These are phyloP conservation scores for Antedon mediterranea DNA, from an alignment of 53 echinoderm and acorn worm genomes.

Conservation along the genomic window DNA sequence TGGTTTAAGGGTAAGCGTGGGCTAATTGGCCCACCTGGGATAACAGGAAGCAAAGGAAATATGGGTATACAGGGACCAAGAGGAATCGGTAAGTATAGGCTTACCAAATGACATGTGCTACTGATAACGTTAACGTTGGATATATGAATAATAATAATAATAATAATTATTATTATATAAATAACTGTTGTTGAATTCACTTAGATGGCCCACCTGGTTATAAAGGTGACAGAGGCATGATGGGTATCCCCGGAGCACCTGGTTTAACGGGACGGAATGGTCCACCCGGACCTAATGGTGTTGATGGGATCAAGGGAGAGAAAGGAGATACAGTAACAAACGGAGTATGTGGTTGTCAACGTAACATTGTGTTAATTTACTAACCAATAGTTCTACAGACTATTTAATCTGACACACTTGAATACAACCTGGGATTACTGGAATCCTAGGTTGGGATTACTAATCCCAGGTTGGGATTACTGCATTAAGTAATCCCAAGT, in stretches of 20 bases:
- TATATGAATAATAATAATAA: too few relatives aligned
- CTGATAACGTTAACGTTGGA: neutral
- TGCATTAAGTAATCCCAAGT: too few relatives aligned
- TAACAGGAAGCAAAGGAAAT: neutral
- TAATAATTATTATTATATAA: too few relatives aligned
- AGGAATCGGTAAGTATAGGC: neutral
- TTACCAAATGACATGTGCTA: too few relatives aligned
- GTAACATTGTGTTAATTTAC: neutral
- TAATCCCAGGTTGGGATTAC: too few relatives aligned
- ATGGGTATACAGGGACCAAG: conserved; percentile 15
- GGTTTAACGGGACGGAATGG: conserved; percentile 50
- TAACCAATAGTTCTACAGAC: too few relatives aligned
- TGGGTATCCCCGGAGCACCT: conserved; percentile 20
- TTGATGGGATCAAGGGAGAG: conserved; percentile 46
- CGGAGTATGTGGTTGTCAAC: conserved; percentile 36
- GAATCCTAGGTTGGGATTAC: too few relatives aligned
- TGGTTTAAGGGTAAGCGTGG: too few relatives aligned
- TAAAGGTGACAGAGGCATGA: conserved; percentile 29
- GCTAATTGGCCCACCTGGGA: neutral
- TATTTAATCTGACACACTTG: too few relatives aligned
- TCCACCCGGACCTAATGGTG: conserved; percentile 25
- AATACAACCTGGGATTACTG: too few relatives aligned
- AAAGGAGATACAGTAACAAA: conserved; percentile 30
- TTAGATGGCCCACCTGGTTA: conserved; percentile 11
- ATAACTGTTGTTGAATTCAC: too few relatives aligned